These are phyloP conservation scores for Heloderma charlesbogerti DNA, from an alignment of 2,113 vertebrate genomes.

Conservation along the genomic window DNA sequence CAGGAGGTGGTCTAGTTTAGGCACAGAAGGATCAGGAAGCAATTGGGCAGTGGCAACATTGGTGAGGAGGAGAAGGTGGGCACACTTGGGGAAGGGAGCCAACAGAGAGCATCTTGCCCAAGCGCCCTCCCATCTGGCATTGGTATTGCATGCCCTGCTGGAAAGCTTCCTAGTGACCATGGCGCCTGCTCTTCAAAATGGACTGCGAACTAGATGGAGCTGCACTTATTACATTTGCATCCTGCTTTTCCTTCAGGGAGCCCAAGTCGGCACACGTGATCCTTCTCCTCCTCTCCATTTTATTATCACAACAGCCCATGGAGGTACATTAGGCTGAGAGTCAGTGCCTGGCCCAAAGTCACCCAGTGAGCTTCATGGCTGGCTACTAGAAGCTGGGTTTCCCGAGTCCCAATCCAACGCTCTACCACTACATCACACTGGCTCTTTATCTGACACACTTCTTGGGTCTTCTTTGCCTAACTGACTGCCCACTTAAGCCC, in stretches of 20 bases:
- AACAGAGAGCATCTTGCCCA: neutral
- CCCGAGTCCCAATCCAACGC: no score
- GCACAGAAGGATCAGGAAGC: neutral
- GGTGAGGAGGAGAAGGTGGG: neutral
- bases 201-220: neutral
- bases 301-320: no score
- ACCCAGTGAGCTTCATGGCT: no score
- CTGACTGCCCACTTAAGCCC: neutral
- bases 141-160: neutral
- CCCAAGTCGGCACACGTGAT: no score
- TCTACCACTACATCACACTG: no score
- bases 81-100: neutral
- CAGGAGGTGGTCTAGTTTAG: neutral
- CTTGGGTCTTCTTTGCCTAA: neutral
- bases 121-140: neutral
- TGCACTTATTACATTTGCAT: no score
- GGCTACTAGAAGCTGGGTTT: no score
- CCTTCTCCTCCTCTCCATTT: no score
- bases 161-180: neutral
- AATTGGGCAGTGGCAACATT: neutral
- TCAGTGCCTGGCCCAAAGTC: no score
- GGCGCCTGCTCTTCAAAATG: neutral
- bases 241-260: no score
- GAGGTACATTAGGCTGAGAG: no score
- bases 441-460: neutral